phyloP scores from a whole-genome alignment of 2,113 vertebrate genomes.

The Muscicapa adusta region DNA sequence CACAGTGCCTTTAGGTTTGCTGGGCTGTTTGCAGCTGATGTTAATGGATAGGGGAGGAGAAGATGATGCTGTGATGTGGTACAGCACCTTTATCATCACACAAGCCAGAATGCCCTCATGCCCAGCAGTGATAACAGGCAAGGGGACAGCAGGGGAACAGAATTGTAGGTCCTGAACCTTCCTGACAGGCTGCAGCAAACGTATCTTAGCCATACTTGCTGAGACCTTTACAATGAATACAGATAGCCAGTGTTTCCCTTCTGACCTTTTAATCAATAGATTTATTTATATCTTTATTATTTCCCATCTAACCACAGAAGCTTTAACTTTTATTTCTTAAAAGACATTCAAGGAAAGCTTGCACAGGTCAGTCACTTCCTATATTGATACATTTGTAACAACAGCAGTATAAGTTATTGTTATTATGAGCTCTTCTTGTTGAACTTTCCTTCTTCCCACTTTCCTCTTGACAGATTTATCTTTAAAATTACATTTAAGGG shows the following conservation, averaged over 20 bases:
- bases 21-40: not conserved
- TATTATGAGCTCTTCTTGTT: not conserved
- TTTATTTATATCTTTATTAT: not conserved
- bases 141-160: not conserved
- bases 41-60: not conserved
- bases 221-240: not conserved
- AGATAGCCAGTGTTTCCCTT: not conserved
- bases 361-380: not conserved
- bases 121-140: not conserved
- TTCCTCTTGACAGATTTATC: not conserved
- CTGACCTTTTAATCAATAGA: not conserved
- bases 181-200: not conserved
- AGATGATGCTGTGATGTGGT: not conserved
- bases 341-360: not conserved
- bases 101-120: not conserved
- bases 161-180: not conserved
- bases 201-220: not conserved
- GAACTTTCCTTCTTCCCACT: not conserved
- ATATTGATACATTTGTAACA: not conserved
- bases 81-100: not conserved
- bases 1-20: not conserved
- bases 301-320: not conserved
- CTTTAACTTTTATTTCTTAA: not conserved
- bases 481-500: not conserved
- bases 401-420: not conserved